Base-by-base conservation (phyloP, 37 sponge, comb jelly and placozoan species). In the Cliona cf. orientalis region DNA sequence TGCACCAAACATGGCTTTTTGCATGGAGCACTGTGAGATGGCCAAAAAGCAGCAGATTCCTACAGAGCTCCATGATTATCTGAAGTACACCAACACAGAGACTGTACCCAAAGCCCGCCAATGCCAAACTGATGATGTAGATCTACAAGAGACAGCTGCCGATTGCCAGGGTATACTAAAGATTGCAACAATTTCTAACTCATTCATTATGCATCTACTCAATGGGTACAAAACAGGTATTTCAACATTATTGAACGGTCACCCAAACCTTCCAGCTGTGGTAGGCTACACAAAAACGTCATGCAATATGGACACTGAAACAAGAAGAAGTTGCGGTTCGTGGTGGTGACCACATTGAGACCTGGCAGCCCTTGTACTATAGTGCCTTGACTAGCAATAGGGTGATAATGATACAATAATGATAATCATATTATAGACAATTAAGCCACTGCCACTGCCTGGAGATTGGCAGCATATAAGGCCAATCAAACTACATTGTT, bases 341-440 rank as follows among this genome's bases (percentile, higher is more conserved):
- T 49, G 76, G 76, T 34, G 76, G 76, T 56, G 60, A 61, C 9
- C 76, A 75, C 22, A 75, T 75, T 58, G 73, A 81, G 7, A 81
- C 40, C 42, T 81, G 82, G 82, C 82, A 71, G 36, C 82, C 82
- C 9, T 14, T 81, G 19, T 81, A 81, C 42, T 46, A 69, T n/a
- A n/a, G n/a, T n/a, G n/a, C n/a, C n/a, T n/a, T n/a, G n/a, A n/a
- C n/a, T n/a, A n/a, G n/a, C n/a, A n/a, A n/a, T n/a, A n/a, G n/a
- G n/a, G n/a, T n/a, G n/a, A n/a, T n/a, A n/a, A n/a, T n/a, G n/a
- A n/a, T n/a, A n/a, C n/a, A n/a, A n/a, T n/a, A n/a, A n/a, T n/a
- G n/a, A n/a, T n/a, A n/a, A n/a, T n/a, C n/a, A n/a, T n/a, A n/a
- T n/a, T n/a, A n/a, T n/a, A n/a, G 2, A 61, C 85, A 42, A 64